Conservation (phyloP, 2,888 invertebrate species). For the Nemotelus nigrinus region DNA sequence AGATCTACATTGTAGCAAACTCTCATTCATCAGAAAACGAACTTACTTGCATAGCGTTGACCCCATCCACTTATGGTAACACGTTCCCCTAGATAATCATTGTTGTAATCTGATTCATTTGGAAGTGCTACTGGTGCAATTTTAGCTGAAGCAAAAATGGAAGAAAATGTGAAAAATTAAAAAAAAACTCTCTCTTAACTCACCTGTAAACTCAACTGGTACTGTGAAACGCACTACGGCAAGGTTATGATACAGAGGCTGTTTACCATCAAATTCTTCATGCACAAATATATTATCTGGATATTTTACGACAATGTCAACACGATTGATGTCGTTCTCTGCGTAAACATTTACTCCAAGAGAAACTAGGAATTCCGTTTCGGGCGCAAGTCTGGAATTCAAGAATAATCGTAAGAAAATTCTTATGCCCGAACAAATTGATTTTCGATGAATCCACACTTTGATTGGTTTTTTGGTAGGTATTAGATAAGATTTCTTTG, state of each 20-base stretch:
- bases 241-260: not conserved
- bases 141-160: not conserved
- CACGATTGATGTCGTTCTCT: not conserved
- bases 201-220: constrained; percentile 1
- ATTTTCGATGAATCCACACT: too few relatives aligned
- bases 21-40: not conserved
- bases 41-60: constrained; percentile 1
- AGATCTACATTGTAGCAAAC: not conserved
- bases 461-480: too few relatives aligned
- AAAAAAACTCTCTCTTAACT: not conserved
- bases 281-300: not conserved
- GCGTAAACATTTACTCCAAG: not conserved
- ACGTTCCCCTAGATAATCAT: not conserved
- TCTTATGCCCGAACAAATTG: too few relatives aligned
- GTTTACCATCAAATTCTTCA: not conserved
- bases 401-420: too few relatives aligned
- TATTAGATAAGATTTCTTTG: too few relatives aligned
- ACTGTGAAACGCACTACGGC: not conserved
- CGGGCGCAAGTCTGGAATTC: too few relatives aligned
- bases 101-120: not conserved
- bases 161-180: not conserved
- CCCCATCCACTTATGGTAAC: constrained; percentile 5
- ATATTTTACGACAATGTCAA: not conserved
- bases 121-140: not conserved
- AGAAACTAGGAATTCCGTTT: not conserved